Base-by-base conservation (phyloP, 2,113 vertebrate genomes). In the Colinus virginianus region DNA sequence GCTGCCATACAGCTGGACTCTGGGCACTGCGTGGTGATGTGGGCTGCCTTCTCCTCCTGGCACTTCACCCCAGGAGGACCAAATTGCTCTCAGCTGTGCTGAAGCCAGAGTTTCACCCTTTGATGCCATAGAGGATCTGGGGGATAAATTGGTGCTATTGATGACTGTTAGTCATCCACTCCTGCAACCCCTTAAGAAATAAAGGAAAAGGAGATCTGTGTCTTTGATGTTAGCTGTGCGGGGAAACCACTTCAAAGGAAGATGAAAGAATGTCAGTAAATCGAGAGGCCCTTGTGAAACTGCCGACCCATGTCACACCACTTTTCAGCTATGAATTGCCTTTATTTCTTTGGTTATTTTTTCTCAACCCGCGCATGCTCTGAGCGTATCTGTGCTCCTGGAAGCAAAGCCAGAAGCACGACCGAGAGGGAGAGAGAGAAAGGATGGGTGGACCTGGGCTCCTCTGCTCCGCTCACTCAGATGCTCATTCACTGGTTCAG, bases 31-130 rank as follows among this genome's bases (percentile, higher is more conserved):
- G 7, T 26, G 17, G 36, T 28, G 36, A 36, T 40, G 22, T 2
- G 38, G 20, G 11, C 7, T 6, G 10, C 26, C 2, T n/a, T 45
- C 7, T 49, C 62, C 34, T 4, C 25, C 46, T 0, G 0, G 4
- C 23, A 5, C 34, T 45, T 4, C 2, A 0, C 6, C 46, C 67
- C 26, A 2, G 53, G 7, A 25, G 28, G 36, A 48, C 34, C 11
- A 3, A 1, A 5, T 43, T 1, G 51, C 0, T 16, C 36, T 12
- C 42, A 8, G 25, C 56, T 6, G 36, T 5, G 53, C 17, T 63
- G 72, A 7, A 4, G 18, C 19, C 1, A 55, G 19, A 38, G 22
- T 10, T 10, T 32, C 40, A 40, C 1, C 13, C 40, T 48, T 11
- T 42, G 89, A 4, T 56, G 49, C 5, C 67, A 20, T 0, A 6